Evolutionary conservation across 2,888 invertebrate species (phyloP), one percentile per base, ranked within the genome.

Genomic region (Palloptera scutellata): DNA sequence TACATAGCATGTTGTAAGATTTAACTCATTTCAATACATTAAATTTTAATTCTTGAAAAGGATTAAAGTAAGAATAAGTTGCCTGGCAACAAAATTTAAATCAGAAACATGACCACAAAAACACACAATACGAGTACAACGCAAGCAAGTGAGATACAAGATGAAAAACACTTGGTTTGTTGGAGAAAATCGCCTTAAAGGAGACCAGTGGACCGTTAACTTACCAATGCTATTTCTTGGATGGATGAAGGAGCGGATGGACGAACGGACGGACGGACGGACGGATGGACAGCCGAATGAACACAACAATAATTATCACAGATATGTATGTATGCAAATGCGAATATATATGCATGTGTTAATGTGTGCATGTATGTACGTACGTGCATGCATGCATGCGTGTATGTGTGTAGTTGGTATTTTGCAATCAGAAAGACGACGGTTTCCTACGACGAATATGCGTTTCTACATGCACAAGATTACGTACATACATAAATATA

Each of bases 131-230:
- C 53, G 54, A 17, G 61, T 52, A 57, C 57, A 62, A 52, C 58
- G 57, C 30, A 51, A 41, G 57, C 48, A 19, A 57, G 61, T n/a
- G 64, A 66, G 66, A 66, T 57, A 58, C 43, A 69, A 66, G 53
- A 66, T 61, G 64, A 61, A 69, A 67, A 65, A 65, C 67, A 58
- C 59, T 67, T 67, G 61, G 59, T 66, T 55, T 54, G 67, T 61
- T 69, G 59, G 57, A 67, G 72, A 67, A 72, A 72, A 72, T 69
- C 70, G 70, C 69, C 70, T 72, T 72, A 66, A 72, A 70, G 72
- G 67, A 72, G 69, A 65, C 61, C 72, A 67, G 64, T 70, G 69
- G 67, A 69, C 69, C 70, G 70, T 69, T 63, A 70, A 69, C 67
- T 72, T 68, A 64, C 70, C 67, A 72, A 67, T 67, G 67, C 67